Evolutionary conservation across 1,140 invertebrate species (phyloP).

Genomic region (Lasaia peninsularis): DNA sequence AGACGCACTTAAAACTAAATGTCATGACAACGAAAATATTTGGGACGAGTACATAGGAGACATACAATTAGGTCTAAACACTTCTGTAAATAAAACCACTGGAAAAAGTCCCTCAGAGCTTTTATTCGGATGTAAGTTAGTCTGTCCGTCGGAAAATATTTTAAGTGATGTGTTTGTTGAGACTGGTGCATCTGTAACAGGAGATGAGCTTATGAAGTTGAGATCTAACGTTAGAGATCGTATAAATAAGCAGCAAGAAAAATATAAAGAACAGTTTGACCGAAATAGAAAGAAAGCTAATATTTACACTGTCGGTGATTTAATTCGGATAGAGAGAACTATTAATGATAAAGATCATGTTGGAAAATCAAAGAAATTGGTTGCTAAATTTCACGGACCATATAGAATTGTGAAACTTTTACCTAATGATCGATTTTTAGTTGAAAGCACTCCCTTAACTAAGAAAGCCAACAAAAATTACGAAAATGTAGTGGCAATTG

Average conservation of each 20-base stretch:
- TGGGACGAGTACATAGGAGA: constrained; percentile 19
- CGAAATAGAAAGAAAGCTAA: neutral
- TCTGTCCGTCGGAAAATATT: neutral
- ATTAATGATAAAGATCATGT: constrained; percentile 7
- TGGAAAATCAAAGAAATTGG: constrained; percentile 13
- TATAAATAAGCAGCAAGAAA: constrained; percentile 3
- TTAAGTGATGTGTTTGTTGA: neutral
- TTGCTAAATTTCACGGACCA: constrained; percentile 14
- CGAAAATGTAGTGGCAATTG: neutral
- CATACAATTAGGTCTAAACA: constrained; percentile 20
- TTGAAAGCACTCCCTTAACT: constrained; percentile 6
- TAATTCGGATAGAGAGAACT: constrained; percentile 13
- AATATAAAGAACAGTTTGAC: constrained; percentile 9
- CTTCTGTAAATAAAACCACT: constrained; percentile 11
- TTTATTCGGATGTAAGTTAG: constrained; percentile 4
- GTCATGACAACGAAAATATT: constrained; percentile 3
- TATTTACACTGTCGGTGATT: constrained; percentile 12
- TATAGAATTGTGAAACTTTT: constrained; percentile 14
- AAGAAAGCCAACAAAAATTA: constrained; percentile 2
- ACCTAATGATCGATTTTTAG: constrained; percentile 9
- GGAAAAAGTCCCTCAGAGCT: constrained; percentile 9
- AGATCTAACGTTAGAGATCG: neutral
- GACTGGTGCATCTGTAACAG: neutral
- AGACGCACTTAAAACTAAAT: constrained; percentile 5
- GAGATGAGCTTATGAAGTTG: neutral